Conservation (phyloP, 2,888 invertebrate genomes). For the Drosophila greeni region DNA sequence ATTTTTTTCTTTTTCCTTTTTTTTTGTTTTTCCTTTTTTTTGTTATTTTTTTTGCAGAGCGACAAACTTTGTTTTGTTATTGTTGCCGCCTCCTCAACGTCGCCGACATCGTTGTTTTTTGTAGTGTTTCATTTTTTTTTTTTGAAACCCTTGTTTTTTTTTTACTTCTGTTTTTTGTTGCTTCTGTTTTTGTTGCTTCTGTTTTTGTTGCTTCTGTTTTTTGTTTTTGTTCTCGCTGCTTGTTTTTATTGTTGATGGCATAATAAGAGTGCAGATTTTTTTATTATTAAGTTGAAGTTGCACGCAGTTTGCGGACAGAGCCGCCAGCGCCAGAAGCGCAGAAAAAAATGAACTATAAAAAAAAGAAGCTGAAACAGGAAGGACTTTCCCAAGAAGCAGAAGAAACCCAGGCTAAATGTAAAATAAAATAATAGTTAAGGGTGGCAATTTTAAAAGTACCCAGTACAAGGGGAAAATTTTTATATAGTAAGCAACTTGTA, state of each 20-base stretch:
- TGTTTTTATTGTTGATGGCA: constrained; percentile 67
- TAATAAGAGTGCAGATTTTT: constrained; percentile 63
- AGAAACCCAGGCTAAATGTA: constrained; percentile 28
- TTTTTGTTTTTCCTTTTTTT: background rate
- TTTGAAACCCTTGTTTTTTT: constrained; percentile 12
- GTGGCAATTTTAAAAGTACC: background rate
- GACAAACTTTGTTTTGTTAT: constrained; percentile 45
- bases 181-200: constrained; percentile 43
- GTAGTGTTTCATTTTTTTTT: constrained; percentile 7
- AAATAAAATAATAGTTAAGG: constrained; percentile 41
- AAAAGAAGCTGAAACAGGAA: constrained; percentile 21
- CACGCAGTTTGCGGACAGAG: constrained; percentile 52
- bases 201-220: constrained; percentile 42
- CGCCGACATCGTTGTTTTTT: constrained; percentile 27
- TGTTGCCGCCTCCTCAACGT: constrained; percentile 43
- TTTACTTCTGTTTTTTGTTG: constrained; percentile 41
- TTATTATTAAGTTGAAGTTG: constrained; percentile 67
- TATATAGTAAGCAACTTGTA: no score
- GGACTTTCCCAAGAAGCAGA: constrained; percentile 10
- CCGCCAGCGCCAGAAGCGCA: constrained; percentile 41
- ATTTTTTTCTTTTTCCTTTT: constrained; percentile 4
- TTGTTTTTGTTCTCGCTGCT: constrained; percentile 39
- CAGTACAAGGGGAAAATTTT: no score
- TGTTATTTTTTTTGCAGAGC: constrained; percentile 23
- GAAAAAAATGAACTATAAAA: constrained; percentile 5